Evolutionary conservation across 2,113 vertebrate species (phyloP), one percentile per base, ranked within the genome.

Genomic region (Pachypanchax playfairii): DNA sequence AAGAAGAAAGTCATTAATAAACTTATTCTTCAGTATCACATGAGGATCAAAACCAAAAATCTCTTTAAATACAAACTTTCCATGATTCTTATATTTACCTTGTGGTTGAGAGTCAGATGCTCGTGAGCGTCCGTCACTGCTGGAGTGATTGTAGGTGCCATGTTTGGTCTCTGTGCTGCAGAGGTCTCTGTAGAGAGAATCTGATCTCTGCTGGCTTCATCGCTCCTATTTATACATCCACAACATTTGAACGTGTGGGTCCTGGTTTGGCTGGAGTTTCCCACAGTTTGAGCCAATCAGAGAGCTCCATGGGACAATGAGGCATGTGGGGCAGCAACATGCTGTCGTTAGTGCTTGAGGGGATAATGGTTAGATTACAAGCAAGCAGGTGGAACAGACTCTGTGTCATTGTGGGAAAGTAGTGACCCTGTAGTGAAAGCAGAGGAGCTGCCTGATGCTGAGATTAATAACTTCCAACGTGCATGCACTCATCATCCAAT

Each of bases 171-270:
- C n/a, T n/a, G n/a, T n/a, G n/a, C 63, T 82, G 80, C 79, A 39
- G 75, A 75, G 77, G 77, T 90, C 71, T 80, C 77, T 75, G 65
- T 55, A 67, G 71, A 86, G 73, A 70, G 73, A 67, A 66, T 85
- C 69, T 86, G 82, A 68, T 85, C 51, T 83, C 61, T 68, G 47
- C 68, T 75, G 78, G 56, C 64, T n/a, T 73, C 81, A 70, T 46
- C 75, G 67, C 81, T 83, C 80, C 70, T 89, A 83, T 86, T 89
- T 90, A 90, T 90, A 88, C 50, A 82, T 75, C 59, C 78, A 72
- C 65, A 87, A 88, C 87, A 89, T 91, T 86, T 89, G 76, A 89
- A 90, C 87, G 85, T 86, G 88, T 90, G 90, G 71, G 83, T 87
- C 80, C 80, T 25, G 72, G 78, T 74, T 70, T 85, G 60, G 36